phyloP scores from a whole-genome alignment of 2,113 vertebrate genomes.

The Asarcornis scutulata region DNA sequence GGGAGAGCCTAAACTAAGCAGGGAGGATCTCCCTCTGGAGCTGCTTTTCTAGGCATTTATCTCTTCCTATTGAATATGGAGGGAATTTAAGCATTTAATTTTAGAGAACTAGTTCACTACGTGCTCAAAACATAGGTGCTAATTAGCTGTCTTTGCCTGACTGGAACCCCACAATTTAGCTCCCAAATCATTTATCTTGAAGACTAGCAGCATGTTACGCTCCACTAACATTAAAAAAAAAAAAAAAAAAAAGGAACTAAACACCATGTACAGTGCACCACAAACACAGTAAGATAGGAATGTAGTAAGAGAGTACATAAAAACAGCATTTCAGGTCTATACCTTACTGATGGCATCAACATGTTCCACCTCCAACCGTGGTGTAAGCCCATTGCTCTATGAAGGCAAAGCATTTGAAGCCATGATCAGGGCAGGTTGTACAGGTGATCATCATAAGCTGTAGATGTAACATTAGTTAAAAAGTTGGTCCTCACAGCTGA shows the following conservation, averaged over 20 bases:
- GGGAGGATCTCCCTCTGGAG: not conserved
- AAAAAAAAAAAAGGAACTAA: not conserved
- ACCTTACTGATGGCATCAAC: rapidly evolving
- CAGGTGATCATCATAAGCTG: not conserved
- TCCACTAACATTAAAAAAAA: not conserved
- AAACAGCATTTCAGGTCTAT: not conserved
- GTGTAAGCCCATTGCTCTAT: rapidly evolving
- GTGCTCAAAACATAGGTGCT: slow-evolving; percentile 53
- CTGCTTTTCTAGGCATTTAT: slow-evolving; percentile 40
- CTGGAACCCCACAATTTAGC: not conserved
- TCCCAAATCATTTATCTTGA: not conserved
- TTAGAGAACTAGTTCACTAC: slow-evolving; percentile 64
- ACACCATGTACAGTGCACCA: too few species aligned
- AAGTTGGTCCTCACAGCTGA: not conserved
- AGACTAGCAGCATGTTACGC: not conserved
- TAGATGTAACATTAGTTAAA: too few species aligned
- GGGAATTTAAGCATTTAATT: slow-evolving; percentile 33
- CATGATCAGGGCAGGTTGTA: not conserved
- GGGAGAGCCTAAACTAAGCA: slow-evolving; percentile 28
- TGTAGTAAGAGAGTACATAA: rapidly evolving
- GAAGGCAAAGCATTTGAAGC: not conserved
- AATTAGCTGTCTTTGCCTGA: slow-evolving; percentile 34
- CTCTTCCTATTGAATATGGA: not conserved
- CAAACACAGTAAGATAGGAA: not conserved
- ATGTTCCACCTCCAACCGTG: rapidly evolving